A percentile compares a stretch with the other conserved stretches of the same genome.
These are phyloP conservation scores for Trachelus iudaicus DNA, from an alignment of 2,888 invertebrate genomes.

Conservation along the genomic window DNA sequence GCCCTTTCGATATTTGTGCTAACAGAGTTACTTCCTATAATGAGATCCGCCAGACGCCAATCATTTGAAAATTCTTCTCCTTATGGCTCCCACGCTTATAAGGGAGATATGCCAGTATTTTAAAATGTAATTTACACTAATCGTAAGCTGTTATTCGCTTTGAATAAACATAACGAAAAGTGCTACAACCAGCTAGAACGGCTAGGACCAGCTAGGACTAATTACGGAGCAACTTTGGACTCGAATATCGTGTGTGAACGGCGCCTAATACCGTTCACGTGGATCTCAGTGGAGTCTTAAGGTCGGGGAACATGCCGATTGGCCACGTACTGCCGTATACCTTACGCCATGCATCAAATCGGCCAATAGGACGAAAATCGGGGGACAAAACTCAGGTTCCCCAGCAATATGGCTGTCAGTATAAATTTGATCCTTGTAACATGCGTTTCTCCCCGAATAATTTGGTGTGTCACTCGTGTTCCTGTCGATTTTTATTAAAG, in stretches of 20 bases:
- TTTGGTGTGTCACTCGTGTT: slow-evolving; percentile 71
- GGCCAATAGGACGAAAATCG: slow-evolving; percentile 76
- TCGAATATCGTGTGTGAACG: neutral
- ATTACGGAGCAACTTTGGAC: neutral
- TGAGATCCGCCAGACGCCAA: too few relatives aligned
- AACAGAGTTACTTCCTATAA: too few relatives aligned
- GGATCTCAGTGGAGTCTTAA: neutral
- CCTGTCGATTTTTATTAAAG: slow-evolving; percentile 68
- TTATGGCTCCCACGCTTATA: too few relatives aligned
- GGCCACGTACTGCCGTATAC: slow-evolving; percentile 3
- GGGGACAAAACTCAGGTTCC: slow-evolving; percentile 85
- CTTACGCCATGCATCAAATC: slow-evolving; percentile 31
- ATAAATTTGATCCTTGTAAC: slow-evolving; percentile 92
- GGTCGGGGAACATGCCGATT: neutral
- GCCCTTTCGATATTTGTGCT: too few relatives aligned
- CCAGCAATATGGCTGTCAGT: slow-evolving; percentile 96
- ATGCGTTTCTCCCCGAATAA: slow-evolving; percentile 86
- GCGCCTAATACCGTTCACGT: neutral
- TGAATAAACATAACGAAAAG: too few relatives aligned
- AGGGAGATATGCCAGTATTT: too few relatives aligned
- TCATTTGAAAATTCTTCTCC: too few relatives aligned
- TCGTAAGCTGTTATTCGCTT: too few relatives aligned
- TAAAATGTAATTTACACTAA: too few relatives aligned
- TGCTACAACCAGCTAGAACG: too few relatives aligned
- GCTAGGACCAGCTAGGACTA: too few relatives aligned